These are phyloP conservation scores for Megathymus violae DNA, from an alignment of 1,140 invertebrate species.

Conservation along the genomic window DNA sequence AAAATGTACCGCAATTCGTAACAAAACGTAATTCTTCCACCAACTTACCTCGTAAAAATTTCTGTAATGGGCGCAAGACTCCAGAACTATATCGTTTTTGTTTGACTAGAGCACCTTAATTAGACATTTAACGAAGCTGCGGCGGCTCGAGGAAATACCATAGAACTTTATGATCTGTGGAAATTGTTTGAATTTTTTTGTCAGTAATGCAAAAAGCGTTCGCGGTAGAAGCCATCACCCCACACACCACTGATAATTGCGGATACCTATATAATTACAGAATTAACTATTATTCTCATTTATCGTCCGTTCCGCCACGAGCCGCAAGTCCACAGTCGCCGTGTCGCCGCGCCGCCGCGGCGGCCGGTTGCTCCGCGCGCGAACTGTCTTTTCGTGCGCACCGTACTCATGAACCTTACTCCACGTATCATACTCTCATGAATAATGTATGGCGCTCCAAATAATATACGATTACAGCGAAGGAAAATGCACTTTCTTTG, in stretches of 20 bases:
- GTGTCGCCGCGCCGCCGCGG: constrained; percentile 9
- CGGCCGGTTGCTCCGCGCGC: too few relatives aligned
- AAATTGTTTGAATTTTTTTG: constrained; percentile 38
- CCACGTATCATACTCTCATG: constrained; percentile 77
- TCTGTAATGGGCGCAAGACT: constrained; percentile 30
- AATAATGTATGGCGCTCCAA: constrained; percentile 79
- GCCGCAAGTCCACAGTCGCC: too few relatives aligned
- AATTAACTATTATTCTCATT: constrained; percentile 43
- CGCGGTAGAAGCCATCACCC: constrained; percentile 27
- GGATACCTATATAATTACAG: constrained; percentile 59
- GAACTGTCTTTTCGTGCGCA: constrained; percentile 49
- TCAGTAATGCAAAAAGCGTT: constrained; percentile 40
- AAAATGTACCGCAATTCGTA: constrained; percentile 31
- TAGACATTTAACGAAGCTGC: constrained; percentile 35
- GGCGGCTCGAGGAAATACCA: constrained; percentile 14
- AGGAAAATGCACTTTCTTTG: constrained; percentile 82
- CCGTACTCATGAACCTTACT: constrained; percentile 69
- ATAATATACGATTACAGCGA: constrained; percentile 77
- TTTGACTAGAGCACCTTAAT: constrained; percentile 31
- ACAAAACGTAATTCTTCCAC: constrained; percentile 17
- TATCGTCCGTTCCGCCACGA: constrained; percentile 44
- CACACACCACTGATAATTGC: constrained; percentile 54
- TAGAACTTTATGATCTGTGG: constrained; percentile 36
- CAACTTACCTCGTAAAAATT: constrained; percentile 31
- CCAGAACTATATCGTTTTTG: constrained; percentile 35